Evolutionary conservation across 1,140 invertebrate genomes (phyloP).

Genomic region (Cyclargus thomasi): DNA sequence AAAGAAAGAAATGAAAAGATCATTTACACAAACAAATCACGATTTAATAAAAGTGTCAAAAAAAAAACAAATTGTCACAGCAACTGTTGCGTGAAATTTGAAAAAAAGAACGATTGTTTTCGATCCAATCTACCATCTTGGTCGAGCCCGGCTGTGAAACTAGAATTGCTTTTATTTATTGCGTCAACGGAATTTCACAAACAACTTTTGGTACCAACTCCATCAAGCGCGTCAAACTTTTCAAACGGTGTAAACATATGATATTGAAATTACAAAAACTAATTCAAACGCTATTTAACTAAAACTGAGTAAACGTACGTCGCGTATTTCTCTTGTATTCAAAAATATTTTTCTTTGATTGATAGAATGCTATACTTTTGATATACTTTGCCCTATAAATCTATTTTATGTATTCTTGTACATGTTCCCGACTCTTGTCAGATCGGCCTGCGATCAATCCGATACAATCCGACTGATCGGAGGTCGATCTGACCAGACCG

Average conservation of each 20-base stretch:
- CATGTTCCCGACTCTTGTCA: too few species aligned
- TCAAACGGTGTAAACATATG: background rate
- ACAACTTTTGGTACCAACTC: background rate
- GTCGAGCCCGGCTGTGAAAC: background rate
- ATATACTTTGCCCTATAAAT: too few species aligned
- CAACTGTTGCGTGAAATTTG: background rate
- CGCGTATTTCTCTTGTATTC: too few species aligned
- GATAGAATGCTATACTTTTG: too few species aligned
- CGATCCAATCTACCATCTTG: background rate
- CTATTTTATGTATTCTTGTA: too few species aligned
- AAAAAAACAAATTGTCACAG: background rate
- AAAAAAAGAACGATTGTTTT: background rate
- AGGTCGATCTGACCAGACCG: too few species aligned
- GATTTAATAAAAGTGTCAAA: background rate
- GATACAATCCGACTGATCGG: too few species aligned
- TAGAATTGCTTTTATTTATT: background rate
- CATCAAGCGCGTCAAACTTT: background rate
- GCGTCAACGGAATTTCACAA: background rate
- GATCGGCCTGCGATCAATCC: too few species aligned
- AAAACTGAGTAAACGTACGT: too few species aligned
- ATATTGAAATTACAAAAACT: too few species aligned
- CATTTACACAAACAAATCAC: background rate
- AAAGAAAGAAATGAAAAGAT: background rate
- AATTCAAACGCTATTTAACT: too few species aligned
- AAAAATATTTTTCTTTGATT: too few species aligned